Conservation (phyloP, 2,888 invertebrate genomes). For the Pinctada fucata region DNA sequence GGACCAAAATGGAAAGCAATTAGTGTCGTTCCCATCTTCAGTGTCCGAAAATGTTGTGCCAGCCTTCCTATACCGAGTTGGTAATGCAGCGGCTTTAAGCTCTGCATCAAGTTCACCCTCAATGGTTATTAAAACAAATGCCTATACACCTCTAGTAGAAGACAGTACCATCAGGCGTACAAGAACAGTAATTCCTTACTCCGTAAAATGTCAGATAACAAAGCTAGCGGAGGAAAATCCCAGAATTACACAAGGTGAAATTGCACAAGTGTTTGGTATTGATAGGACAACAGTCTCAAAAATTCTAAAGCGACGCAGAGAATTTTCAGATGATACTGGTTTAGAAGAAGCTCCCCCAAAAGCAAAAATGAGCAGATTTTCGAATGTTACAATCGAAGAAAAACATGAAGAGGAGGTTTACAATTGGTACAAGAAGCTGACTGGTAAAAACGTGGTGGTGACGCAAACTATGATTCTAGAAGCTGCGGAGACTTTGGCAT, state of each 20-base stretch:
- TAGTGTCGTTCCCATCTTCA: not conserved
- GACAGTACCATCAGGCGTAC: constrained; percentile 38
- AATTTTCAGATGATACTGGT: constrained; percentile 20
- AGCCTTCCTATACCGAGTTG: constrained; percentile 10
- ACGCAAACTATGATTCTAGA: constrained; percentile 28
- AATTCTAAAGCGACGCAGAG: constrained; percentile 44
- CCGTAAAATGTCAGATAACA: constrained; percentile 45
- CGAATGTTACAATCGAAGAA: not conserved
- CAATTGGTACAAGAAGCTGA: constrained; percentile 21
- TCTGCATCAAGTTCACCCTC: constrained; percentile 9
- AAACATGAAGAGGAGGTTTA: constrained; percentile 17
- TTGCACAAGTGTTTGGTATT: constrained; percentile 56
- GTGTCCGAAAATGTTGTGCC: not conserved
- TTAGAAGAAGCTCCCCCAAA: constrained; percentile 14
- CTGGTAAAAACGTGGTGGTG: constrained; percentile 12
- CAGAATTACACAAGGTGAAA: constrained; percentile 51
- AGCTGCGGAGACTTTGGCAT: constrained; percentile 13
- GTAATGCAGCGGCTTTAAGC: not conserved
- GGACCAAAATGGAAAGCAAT: not conserved
- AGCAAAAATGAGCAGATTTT: not conserved
- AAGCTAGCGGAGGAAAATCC: constrained; percentile 44
- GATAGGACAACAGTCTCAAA: constrained; percentile 55
- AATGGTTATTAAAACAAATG: constrained; percentile 13
- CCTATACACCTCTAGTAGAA: not conserved
- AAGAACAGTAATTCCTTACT: constrained; percentile 43